Percentiles rank a stretch among this genome's conserved stretches.
Conservation (phyloP, 2,888 invertebrate genomes). For the Eremobia ochroleuca region DNA sequence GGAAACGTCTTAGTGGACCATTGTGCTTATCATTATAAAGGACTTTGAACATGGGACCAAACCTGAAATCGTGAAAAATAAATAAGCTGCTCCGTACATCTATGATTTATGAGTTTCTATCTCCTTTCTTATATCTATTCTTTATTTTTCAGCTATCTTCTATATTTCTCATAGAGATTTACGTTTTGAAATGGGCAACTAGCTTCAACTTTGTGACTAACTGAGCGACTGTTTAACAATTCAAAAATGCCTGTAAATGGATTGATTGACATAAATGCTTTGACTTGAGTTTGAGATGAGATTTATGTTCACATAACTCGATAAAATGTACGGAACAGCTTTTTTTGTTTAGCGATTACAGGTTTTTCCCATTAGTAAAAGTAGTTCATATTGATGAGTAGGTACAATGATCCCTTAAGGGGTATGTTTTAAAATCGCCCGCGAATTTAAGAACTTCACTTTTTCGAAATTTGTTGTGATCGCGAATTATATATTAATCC, state of each 20-base stretch:
- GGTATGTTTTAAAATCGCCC: neutral
- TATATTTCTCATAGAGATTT: too few relatives aligned
- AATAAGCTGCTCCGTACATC: neutral
- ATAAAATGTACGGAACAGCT: neutral
- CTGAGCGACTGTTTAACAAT: too few relatives aligned
- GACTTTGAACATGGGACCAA: neutral
- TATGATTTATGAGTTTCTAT: neutral
- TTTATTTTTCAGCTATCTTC: too few relatives aligned
- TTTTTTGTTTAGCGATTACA: neutral
- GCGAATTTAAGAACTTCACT: neutral
- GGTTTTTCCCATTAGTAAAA: neutral
- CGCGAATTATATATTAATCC: neutral
- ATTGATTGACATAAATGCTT: too few relatives aligned
- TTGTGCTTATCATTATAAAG: neutral
- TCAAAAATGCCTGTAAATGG: too few relatives aligned
- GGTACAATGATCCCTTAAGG: neutral
- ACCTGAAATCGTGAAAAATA: too few relatives aligned
- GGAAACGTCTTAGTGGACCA: neutral
- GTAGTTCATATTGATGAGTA: neutral
- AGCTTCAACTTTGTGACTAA: too few relatives aligned
- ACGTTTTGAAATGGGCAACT: too few relatives aligned
- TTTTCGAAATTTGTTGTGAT: neutral
- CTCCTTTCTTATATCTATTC: too few relatives aligned
- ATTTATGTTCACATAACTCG: neutral
- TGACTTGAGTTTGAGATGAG: neutral